A percentile compares a stretch with the other conserved stretches of the same genome.
Evolutionary conservation across 1,140 invertebrate species (phyloP).

Genomic region (Homarus americanus): DNA sequence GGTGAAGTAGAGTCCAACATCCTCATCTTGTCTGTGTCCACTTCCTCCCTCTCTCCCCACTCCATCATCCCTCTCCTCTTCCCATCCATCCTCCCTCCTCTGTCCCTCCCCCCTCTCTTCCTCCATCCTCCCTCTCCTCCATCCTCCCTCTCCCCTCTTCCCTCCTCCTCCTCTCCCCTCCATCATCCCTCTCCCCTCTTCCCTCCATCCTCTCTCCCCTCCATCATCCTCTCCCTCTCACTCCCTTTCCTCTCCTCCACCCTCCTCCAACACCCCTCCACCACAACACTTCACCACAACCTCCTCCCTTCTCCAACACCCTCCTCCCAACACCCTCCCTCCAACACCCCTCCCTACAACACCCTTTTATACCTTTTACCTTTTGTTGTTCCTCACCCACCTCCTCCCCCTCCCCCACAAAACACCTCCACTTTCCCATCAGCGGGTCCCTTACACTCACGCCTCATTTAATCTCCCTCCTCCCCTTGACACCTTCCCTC

Average conservation of each 20-base stretch:
- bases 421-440: too few relatives aligned
- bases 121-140: not conserved
- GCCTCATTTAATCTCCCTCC: not conserved
- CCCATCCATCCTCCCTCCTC: not conserved
- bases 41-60: not conserved
- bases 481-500: not conserved
- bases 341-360: too few relatives aligned
- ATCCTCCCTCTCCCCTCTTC: not conserved
- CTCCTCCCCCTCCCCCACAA: not conserved
- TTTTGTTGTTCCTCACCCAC: not conserved
- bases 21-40: not conserved
- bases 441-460: too few relatives aligned
- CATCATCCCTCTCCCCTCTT: not conserved
- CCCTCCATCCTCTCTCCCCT: too few relatives aligned
- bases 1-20: too few relatives aligned
- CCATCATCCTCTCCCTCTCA: not conserved
- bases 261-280: not conserved
- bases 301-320: not conserved
- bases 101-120: not conserved
- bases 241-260: not conserved
- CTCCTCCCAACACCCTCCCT: too few relatives aligned
- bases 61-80: not conserved
- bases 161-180: not conserved
- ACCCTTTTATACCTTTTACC: too few relatives aligned
- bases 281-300: not conserved